phyloP scores from a whole-genome alignment of 2,888 invertebrate species.

The Abrostola tripartita region DNA sequence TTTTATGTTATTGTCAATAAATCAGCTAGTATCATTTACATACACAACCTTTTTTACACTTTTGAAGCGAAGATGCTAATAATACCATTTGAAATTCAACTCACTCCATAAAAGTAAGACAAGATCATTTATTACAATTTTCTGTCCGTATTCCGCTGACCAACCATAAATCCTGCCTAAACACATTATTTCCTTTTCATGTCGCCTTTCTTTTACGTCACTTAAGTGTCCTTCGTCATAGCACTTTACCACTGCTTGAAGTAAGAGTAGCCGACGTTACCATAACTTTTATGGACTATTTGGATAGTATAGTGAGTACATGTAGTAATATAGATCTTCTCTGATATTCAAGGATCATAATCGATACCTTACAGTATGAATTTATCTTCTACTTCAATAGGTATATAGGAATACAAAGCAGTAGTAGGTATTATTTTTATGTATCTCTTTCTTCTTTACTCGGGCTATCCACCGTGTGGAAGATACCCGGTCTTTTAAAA shows the following conservation, averaged over 20 bases:
- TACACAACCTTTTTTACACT: too few relatives aligned
- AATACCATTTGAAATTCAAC: constrained; percentile 7
- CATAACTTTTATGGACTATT: constrained; percentile 1
- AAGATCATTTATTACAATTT: constrained; percentile 8
- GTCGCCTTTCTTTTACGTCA: neutral
- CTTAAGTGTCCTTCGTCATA: neutral
- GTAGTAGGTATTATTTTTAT: too few relatives aligned
- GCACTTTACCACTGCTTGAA: constrained; percentile 1
- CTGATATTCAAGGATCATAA: too few relatives aligned
- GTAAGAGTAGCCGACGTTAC: neutral
- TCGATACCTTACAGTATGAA: too few relatives aligned
- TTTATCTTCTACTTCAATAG: too few relatives aligned
- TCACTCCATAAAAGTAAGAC: constrained; percentile 2
- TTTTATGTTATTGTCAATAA: too few relatives aligned
- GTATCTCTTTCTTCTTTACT: too few relatives aligned
- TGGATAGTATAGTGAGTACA: neutral
- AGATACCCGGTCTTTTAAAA: too few relatives aligned
- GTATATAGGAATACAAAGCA: too few relatives aligned
- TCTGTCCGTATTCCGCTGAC: constrained; percentile 2
- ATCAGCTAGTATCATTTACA: too few relatives aligned
- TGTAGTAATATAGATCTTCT: too few relatives aligned
- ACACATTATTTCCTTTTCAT: constrained; percentile 13
- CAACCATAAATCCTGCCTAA: constrained; percentile 6
- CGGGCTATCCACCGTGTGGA: too few relatives aligned
- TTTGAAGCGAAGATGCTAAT: neutral